Evolutionary conservation across 2,113 vertebrate genomes (phyloP), one percentile per base, ranked within the genome.

Genomic region (Carettochelys insculpta): DNA sequence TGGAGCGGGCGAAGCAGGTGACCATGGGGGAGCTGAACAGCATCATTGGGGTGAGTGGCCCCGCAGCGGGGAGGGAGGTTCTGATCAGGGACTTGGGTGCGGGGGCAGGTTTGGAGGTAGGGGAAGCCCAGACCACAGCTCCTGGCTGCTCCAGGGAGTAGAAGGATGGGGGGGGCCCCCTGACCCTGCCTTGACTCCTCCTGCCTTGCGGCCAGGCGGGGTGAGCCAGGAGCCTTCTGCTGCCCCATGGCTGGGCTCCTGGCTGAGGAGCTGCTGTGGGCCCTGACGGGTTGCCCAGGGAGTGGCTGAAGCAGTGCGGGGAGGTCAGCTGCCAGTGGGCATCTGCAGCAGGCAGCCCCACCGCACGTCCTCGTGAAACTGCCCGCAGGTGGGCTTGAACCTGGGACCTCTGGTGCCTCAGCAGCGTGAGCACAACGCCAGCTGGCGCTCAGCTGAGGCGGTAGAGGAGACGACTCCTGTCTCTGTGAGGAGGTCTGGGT

Each of bases 1-100:
- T 99, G 97, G 99, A 99, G 50, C 92, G 99, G 22, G 99, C 99
- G 93, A 99, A 99, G 97, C 99, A 99, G 97, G 99, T 99, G 95
- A 99, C 99, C 2, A 98, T 99, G 97, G 98, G 98, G 1, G 99
- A 99, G 79, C 98, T 99, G 92, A 99, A 98, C 81, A 99, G 98
- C 97, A 98, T 99, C 65, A 98, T 99, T 0, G 99, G 99, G 98
- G 99, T 99, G 98, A 99, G 99, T 98, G 2, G 0, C 1, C 0
- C n/a, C 10, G 47, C 68, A 34, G 3, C 20, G 13, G 79, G 12
- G 45, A 75, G 38, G 3, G 8, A 45, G 43, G 45, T 11, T 47
- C 34, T 45, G 31, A 34, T 16, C 41, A 38, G 31, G 41, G 31
- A n/a, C n/a, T n/a, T n/a, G n/a, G n/a, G n/a, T n/a, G n/a, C n/a